Base-by-base conservation (phyloP, 2,797 vertebrate genomes). In the Petrocephalus schoutedeni region DNA sequence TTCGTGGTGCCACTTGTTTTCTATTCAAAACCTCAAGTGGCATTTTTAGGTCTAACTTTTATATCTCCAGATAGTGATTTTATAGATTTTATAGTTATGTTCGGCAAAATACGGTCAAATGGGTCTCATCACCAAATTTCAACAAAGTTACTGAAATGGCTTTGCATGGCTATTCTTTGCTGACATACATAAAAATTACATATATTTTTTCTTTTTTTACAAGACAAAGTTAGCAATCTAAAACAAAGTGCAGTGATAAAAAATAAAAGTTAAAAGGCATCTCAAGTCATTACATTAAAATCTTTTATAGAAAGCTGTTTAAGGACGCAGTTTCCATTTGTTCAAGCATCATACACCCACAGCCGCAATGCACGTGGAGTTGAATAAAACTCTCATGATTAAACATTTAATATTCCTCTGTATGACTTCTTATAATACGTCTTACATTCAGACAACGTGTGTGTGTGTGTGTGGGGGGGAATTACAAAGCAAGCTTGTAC, bases 231-330 rank as follows among this genome's bases (percentile, higher is more conserved):
- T 41, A n/a, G 89, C 93, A 94, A 93, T 94, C 93, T 91, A 95
- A 95, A 95, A 93, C 92, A 94, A 94, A 92, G 92, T 93, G 93
- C 90, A 93, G 93, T 93, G 92, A 93, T 94, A 85, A 58, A 53
- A 88, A 56, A 94, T 89, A 94, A 94, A 94, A 94, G 91, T 93
- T 92, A 58, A 92, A 94, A 92, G 91, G 91, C 90, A 92, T 94
- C 90, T 90, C 92, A 87, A 91, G 88, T 91, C 89, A 89, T 89
- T 91, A 89, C 87, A 86, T 67, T 67, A 80, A 82, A 87, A 87
- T 88, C 32, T 49, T 36, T 41, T 57, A 64, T 86, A 77, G 53
- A 49, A 58, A 86, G 88, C 83, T 77, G 67, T 86, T 57, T 59
- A 59, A 32, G 3, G 61, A 84, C 21, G 28, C 57, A 41, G 5